Evolutionary conservation across 1,140 invertebrate species (phyloP), one percentile per base, ranked within the genome.

Genomic region (Ditylenchus dipsaci): DNA sequence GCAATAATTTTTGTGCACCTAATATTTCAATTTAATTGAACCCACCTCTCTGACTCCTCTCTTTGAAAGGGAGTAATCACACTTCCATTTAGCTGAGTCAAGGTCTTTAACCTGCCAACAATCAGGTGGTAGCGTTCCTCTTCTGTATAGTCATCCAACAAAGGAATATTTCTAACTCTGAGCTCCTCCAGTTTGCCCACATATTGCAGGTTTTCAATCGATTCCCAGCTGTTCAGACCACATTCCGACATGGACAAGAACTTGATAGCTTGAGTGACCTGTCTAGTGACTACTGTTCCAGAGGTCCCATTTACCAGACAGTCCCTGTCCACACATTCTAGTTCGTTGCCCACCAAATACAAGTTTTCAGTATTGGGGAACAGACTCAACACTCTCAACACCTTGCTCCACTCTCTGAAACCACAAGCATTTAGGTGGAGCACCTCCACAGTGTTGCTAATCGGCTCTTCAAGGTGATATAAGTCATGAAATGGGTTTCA

Each of bases 121-220:
- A 69, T 45, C 5, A 69, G 57, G 30, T 69, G 67, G 23, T 38
- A 57, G 1, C 67, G 65, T 27, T 69, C 67, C 57, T 69, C 67
- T 23, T 69, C 58, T 0, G 38, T 49, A 26, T 49, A 33, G 15
- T 21, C 29, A 11, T 69, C 58, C 13, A 67, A 68, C 27, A 69
- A 30, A 0, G 67, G 67, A 23, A 68, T 59, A 56, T 68, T 47
- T 17, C 63, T 30, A 42, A 68, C 15, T n/a, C 57, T 53, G 5
- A 69, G 43, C 9, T 69, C 67, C 27, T 69, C 66, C 21, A 69
- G 53, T 65, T 68, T 33, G 19, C 27, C 26, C 21, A 69, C 21
- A 45, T 67, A 23, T 43, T 21, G 23, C 42, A 69, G 38, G 27
- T 30, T 69, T 68, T 69, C 67, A 33, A 69, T 68, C 5, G 65